These are phyloP conservation scores for Lepidocyrtoides sp. DNA, from an alignment of 2,888 invertebrate genomes.

Conservation along the genomic window DNA sequence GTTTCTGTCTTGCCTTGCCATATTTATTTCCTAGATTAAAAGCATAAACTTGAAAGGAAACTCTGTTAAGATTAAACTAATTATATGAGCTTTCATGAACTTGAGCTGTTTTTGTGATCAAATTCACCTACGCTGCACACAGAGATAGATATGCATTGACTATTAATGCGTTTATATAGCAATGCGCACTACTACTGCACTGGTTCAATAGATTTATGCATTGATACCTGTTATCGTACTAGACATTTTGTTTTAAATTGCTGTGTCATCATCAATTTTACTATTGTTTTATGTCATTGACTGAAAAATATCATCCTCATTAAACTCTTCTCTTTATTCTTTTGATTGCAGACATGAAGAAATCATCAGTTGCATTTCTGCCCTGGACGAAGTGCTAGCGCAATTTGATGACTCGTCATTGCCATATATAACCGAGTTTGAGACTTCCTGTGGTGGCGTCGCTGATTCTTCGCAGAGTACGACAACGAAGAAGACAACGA, in stretches of 20 bases:
- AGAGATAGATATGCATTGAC: no score
- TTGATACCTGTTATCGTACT: no score
- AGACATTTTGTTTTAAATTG: no score
- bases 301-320: not conserved
- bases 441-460: conserved; percentile 58
- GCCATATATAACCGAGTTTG: conserved; percentile 72
- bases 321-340: not conserved
- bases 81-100: no score
- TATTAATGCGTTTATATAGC: no score
- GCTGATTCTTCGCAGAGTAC: not conserved
- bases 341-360: conserved; percentile 85
- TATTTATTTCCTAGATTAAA: not conserved
- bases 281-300: not conserved
- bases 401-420: conserved; percentile 85
- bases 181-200: no score
- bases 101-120: no score
- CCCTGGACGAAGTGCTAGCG: conserved; percentile 85
- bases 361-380: conserved; percentile 85
- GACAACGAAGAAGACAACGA: not conserved
- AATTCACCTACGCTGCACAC: no score
- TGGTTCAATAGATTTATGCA: no score
- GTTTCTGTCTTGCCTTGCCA: no score
- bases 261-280: not conserved
- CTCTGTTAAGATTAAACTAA: not conserved
- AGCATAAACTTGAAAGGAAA: not conserved